Conservation (phyloP, 2,888 invertebrate genomes). For the Eristalinus sepulchralis region DNA sequence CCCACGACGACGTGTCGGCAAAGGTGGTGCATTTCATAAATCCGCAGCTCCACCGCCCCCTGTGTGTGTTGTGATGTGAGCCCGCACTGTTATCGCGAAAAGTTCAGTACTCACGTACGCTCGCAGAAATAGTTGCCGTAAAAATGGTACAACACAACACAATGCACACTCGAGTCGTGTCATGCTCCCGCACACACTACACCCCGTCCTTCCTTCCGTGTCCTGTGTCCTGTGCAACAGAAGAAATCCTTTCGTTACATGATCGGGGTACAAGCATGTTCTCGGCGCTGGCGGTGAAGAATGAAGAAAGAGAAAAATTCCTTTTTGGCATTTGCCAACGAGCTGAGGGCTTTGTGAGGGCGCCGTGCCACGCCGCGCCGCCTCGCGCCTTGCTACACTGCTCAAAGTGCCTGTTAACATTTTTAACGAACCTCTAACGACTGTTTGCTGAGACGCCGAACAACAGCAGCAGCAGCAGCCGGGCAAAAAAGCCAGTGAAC, state of each 20-base stretch:
- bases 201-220: background rate
- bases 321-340: constrained; percentile 2
- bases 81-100: constrained; percentile 51
- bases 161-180: constrained; percentile 4
- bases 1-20: background rate
- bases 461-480: background rate
- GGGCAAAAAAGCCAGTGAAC: background rate
- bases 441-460: constrained; percentile 43
- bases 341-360: constrained; percentile 14
- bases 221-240: constrained; percentile 11
- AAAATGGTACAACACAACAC: constrained; percentile 7
- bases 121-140: constrained; percentile 18
- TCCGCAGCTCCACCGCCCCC: background rate
- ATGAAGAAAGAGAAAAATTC: constrained; percentile 34
- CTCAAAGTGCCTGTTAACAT: constrained; percentile 71
- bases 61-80: constrained; percentile 16
- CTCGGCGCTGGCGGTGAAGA: constrained; percentile 43
- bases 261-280: constrained; percentile 24
- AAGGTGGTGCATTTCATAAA: constrained; percentile 36
- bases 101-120: constrained; percentile 26
- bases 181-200: background rate
- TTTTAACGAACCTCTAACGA: constrained; percentile 72
- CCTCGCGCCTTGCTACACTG: constrained; percentile 5
- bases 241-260: constrained; percentile 56
- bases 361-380: background rate